Evolutionary conservation across 1,140 invertebrate species (phyloP).

Genomic region (Ylistrum balloti): DNA sequence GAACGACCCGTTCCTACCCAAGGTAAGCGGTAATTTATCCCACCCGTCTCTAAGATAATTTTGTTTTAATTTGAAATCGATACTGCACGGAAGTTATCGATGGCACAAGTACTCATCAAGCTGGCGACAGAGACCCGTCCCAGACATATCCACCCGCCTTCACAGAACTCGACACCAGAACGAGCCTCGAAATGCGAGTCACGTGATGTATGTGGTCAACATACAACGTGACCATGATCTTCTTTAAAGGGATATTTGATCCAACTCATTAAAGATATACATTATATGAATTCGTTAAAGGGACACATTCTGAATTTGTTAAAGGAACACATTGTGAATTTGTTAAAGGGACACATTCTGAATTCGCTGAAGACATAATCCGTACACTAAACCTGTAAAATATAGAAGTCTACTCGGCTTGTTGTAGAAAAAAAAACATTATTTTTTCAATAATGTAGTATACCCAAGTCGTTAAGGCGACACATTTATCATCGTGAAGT

Average conservation of each 20-base stretch:
- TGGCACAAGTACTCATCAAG: background rate
- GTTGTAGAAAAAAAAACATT: too few species aligned
- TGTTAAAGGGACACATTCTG: too few species aligned
- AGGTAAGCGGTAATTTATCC: background rate
- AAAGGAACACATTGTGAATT: background rate
- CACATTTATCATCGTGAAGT: too few species aligned
- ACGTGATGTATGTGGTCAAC: slow-evolving; percentile 5
- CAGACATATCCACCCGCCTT: background rate
- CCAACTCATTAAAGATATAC: background rate
- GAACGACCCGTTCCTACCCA: background rate
- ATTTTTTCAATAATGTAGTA: too few species aligned
- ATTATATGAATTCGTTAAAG: background rate
- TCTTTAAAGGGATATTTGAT: background rate
- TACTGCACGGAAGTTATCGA: background rate
- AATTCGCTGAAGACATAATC: too few species aligned
- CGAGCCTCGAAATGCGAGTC: background rate
- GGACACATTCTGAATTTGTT: too few species aligned
- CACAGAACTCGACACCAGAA: background rate
- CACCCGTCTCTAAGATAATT: background rate
- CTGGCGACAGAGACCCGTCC: background rate
- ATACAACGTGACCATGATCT: background rate
- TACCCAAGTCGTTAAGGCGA: too few species aligned
- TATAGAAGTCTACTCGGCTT: too few species aligned
- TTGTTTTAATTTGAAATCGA: slow-evolving; percentile 40
- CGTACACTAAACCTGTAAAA: too few species aligned